phyloP scores from a whole-genome alignment of 2,888 invertebrate species.

The Crioceris asparagi region DNA sequence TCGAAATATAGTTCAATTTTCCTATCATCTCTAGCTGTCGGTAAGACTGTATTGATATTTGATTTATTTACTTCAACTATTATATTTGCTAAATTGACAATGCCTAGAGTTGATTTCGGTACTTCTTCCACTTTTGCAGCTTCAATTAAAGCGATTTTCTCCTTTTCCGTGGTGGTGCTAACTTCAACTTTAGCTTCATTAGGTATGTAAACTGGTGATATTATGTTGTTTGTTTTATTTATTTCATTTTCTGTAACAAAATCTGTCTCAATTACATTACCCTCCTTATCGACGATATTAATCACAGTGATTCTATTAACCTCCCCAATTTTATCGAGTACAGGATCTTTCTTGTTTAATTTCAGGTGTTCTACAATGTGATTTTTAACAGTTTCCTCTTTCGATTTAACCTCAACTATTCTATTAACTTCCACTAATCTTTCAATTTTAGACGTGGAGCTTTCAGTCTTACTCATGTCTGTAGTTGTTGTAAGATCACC shows the following conservation, averaged over 20 bases:
- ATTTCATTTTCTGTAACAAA: conserved; percentile 19
- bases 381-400: conserved; percentile 49
- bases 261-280: conserved; percentile 11
- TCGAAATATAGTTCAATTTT: conserved; percentile 35
- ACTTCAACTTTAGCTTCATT: conserved; percentile 1
- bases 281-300: conserved; percentile 51
- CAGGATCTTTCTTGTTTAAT: conserved; percentile 49
- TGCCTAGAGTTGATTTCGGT: conserved; percentile 10
- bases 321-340: conserved; percentile 56
- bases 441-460: conserved; percentile 35
- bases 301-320: conserved; percentile 58
- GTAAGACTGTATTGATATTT: conserved; percentile 1
- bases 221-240: conserved; percentile 9
- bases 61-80: conserved; percentile 12
- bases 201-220: conserved; percentile 10
- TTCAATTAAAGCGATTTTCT: conserved; percentile 11
- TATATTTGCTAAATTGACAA: conserved; percentile 19
- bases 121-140: conserved; percentile 22
- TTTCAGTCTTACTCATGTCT: conserved; percentile 32
- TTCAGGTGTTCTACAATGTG: conserved; percentile 36
- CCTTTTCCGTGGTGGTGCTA: conserved; percentile 7
- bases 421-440: conserved; percentile 59
- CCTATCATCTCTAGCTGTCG: conserved; percentile 20
- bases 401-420: conserved; percentile 56
- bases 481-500: conserved; percentile 23